Conservation (phyloP, 1,140 invertebrate genomes). For the Archivesica marissinica region DNA sequence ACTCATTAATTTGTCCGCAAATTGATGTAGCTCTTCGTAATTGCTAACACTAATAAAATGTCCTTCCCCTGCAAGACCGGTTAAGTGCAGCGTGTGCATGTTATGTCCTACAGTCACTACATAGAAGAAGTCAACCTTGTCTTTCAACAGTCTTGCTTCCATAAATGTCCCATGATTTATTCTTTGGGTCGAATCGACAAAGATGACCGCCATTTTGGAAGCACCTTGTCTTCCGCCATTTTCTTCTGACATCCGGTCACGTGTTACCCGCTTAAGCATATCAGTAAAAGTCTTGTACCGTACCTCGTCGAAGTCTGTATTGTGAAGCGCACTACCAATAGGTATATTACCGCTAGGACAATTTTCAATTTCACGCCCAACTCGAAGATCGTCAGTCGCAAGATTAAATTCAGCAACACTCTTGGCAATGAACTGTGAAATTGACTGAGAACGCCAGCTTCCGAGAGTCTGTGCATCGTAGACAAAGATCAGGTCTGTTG, state of each 20-base stretch:
- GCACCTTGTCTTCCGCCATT: slow-evolving; percentile 60
- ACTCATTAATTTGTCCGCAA: slow-evolving; percentile 33
- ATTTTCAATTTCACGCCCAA: slow-evolving; percentile 69
- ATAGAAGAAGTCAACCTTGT: slow-evolving; percentile 50
- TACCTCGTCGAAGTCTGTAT: slow-evolving; percentile 22
- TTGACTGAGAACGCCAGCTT: slow-evolving; percentile 45
- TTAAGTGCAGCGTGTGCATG: slow-evolving; percentile 44
- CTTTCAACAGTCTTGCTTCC: slow-evolving; percentile 44
- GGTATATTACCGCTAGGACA: slow-evolving; percentile 67
- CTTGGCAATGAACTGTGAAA: slow-evolving; percentile 68
- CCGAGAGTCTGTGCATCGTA: slow-evolving; percentile 70
- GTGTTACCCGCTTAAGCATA: slow-evolving; percentile 58
- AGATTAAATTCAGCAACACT: slow-evolving; percentile 66
- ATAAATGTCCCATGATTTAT: slow-evolving; percentile 49
- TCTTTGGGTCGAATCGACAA: slow-evolving; percentile 49
- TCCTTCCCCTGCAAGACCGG: slow-evolving; percentile 19
- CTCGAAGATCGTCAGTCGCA: slow-evolving; percentile 63
- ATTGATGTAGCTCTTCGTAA: slow-evolving; percentile 39
- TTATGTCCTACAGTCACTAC: slow-evolving; percentile 49
- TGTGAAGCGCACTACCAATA: slow-evolving; percentile 57
- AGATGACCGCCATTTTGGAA: slow-evolving; percentile 62
- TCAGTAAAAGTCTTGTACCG: slow-evolving; percentile 50
- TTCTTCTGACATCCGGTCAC: slow-evolving; percentile 37
- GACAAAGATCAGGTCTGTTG: slow-evolving; percentile 75
- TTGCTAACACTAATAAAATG: slow-evolving; percentile 23